Percentiles rank a stretch among this genome's conserved stretches.
phyloP scores from a whole-genome alignment of 2,113 vertebrate genomes.

The Fregetta grallaria region DNA sequence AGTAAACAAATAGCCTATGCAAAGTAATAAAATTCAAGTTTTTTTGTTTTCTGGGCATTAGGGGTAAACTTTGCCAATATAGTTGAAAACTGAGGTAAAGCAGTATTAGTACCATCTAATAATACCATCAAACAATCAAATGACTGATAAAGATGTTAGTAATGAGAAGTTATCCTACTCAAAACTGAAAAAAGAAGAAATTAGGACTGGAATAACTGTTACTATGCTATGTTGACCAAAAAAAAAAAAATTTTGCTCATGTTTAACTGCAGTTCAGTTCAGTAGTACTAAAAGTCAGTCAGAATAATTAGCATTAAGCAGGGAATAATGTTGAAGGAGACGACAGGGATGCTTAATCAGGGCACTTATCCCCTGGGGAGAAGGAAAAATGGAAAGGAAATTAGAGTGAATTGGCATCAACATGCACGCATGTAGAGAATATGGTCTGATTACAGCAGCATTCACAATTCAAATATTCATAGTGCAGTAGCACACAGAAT shows the following conservation, averaged over 20 bases:
- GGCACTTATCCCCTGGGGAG: slow-evolving; percentile 55
- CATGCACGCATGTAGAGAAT: slow-evolving; percentile 39
- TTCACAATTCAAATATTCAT: slow-evolving; percentile 43
- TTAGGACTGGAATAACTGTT: background rate
- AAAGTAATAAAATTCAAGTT: background rate
- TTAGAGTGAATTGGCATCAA: slow-evolving; percentile 62
- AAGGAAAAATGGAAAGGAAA: slow-evolving; percentile 64
- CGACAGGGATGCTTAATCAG: slow-evolving; percentile 65
- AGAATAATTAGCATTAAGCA: slow-evolving; percentile 43
- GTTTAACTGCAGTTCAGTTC: slow-evolving; percentile 40
- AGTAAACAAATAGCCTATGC: background rate
- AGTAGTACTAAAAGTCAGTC: slow-evolving; percentile 45
- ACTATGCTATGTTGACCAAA: background rate
- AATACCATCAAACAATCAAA: background rate
- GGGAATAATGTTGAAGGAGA: slow-evolving; percentile 45
- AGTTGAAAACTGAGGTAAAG: background rate
- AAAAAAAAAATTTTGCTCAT: background rate
- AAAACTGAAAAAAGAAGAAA: background rate
- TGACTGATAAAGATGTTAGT: background rate
- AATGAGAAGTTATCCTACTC: background rate
- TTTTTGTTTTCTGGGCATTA: background rate
- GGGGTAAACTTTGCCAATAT: background rate
- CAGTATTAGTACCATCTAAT: background rate
- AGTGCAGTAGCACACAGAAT: slow-evolving; percentile 32
- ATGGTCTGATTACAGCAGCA: slow-evolving; percentile 55